Evolutionary conservation across 2,113 vertebrate species (phyloP).

Genomic region (Bos javanicus): DNA sequence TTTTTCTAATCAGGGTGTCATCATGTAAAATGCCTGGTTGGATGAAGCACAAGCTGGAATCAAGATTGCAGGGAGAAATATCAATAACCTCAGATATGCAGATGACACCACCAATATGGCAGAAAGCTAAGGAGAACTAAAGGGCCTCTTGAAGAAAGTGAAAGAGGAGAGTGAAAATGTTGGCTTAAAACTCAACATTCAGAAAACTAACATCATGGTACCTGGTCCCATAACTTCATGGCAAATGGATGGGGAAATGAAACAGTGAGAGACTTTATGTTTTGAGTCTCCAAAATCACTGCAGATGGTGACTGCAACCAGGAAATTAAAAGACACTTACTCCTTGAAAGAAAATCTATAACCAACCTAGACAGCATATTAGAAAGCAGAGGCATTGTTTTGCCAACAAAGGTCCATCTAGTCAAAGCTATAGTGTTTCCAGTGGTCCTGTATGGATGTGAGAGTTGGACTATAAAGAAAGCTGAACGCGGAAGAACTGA

Average conservation of each 20-base stretch:
- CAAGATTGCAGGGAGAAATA: background rate
- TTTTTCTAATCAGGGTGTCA: background rate
- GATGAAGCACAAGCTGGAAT: background rate
- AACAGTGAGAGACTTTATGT: background rate
- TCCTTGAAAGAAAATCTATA: background rate
- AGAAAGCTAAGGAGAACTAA: background rate
- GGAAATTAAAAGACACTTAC: background rate
- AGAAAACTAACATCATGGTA: background rate
- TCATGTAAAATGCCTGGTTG: background rate
- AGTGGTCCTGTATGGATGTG: background rate
- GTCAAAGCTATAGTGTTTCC: background rate
- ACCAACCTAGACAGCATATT: background rate
- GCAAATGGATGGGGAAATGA: background rate
- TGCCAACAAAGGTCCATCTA: background rate
- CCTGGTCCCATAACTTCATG: background rate
- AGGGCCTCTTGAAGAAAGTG: background rate
- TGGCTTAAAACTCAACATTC: background rate
- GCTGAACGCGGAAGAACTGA: fast-evolving
- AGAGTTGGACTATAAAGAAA: background rate
- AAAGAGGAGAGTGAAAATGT: background rate
- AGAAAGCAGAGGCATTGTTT: background rate
- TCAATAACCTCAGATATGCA: background rate
- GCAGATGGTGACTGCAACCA: background rate
- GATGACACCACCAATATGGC: background rate
- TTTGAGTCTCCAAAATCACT: background rate